Evolutionary conservation across 2,888 invertebrate genomes (phyloP).

Genomic region (Anoncus sp.): DNA sequence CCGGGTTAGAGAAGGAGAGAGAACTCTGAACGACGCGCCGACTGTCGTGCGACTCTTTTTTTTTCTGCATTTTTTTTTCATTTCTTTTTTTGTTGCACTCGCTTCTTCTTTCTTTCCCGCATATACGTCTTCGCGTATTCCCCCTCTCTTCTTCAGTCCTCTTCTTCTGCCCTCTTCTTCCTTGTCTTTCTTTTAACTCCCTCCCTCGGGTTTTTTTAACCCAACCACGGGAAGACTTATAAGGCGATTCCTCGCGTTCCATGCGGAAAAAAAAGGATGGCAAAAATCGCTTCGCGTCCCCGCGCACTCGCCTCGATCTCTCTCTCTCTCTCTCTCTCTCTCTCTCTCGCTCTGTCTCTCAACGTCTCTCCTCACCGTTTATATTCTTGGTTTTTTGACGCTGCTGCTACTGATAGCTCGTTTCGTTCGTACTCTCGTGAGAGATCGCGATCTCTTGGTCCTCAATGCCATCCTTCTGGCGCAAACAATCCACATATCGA

Average conservation of each 20-base stretch:
- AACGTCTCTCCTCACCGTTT: constrained; percentile 33
- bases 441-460: constrained; percentile 36
- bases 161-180: constrained; percentile 58
- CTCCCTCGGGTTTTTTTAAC: constrained; percentile 67
- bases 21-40: constrained; percentile 67
- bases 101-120: constrained; percentile 56
- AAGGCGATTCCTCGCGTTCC: constrained; percentile 81
- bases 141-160: constrained; percentile 56
- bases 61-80: constrained; percentile 51
- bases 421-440: constrained; percentile 11
- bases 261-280: constrained; percentile 75
- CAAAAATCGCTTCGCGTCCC: constrained; percentile 73
- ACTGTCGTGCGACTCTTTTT: constrained; percentile 76
- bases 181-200: constrained; percentile 50
- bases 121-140: constrained; percentile 26
- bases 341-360: constrained; percentile 10
- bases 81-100: constrained; percentile 57
- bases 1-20: constrained; percentile 51
- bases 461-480: background rate
- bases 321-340: constrained; percentile 14
- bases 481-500: constrained; percentile 14
- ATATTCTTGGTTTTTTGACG: constrained; percentile 26
- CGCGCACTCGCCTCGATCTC: constrained; percentile 17
- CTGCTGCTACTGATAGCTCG: constrained; percentile 20
- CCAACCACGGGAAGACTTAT: constrained; percentile 77